phyloP scores from a whole-genome alignment of 1,140 invertebrate genomes.

The Drosophila albomicans region DNA sequence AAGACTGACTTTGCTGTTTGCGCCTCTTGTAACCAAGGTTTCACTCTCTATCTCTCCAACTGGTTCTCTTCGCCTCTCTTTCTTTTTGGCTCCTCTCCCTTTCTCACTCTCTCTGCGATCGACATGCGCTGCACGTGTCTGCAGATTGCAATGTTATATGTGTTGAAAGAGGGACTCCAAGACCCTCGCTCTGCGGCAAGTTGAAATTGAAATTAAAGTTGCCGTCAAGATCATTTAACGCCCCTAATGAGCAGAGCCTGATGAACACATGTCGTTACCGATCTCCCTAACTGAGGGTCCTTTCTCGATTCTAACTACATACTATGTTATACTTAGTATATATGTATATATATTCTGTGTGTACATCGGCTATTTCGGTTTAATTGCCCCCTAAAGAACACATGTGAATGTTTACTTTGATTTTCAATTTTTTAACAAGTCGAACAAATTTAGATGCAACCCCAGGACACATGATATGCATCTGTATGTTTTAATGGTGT shows the following conservation, averaged over 20 bases:
- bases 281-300: constrained; percentile 29
- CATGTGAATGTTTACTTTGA: constrained; percentile 68
- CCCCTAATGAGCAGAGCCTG: constrained; percentile 56
- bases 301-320: constrained; percentile 45
- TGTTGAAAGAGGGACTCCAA: constrained; percentile 54
- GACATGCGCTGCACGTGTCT: constrained; percentile 64
- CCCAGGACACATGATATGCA: constrained; percentile 48
- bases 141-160: constrained; percentile 8
- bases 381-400: constrained; percentile 55
- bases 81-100: not conserved
- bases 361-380: constrained; percentile 33
- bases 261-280: constrained; percentile 65
- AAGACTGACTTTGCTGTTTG: constrained; percentile 47
- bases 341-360: not conserved
- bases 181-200: constrained; percentile 38
- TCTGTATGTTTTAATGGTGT: constrained; percentile 1
- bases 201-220: constrained; percentile 34
- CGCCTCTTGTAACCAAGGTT: constrained; percentile 21
- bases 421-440: constrained; percentile 44
- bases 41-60: constrained; percentile 49
- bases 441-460: constrained; percentile 42
- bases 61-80: constrained; percentile 49
- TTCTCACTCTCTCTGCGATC: constrained; percentile 40
- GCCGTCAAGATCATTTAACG: constrained; percentile 55
- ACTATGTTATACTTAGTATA: constrained; percentile 8